Conservation (phyloP, 2,113 vertebrate species). For the Gobio gobio region DNA sequence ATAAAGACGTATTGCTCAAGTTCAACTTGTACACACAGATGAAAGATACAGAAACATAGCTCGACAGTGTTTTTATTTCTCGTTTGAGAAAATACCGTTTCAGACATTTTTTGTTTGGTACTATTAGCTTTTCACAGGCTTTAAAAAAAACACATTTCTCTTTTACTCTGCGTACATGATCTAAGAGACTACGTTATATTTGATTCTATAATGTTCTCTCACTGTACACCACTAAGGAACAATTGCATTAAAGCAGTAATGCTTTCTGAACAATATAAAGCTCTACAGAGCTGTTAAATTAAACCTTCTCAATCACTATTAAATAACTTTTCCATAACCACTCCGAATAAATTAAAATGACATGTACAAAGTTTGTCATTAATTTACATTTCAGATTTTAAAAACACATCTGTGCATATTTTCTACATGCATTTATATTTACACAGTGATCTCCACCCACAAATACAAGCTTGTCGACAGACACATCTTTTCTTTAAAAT, state of each 20-base stretch:
- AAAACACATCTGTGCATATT: slow-evolving; percentile 79
- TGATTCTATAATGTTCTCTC: slow-evolving; percentile 40
- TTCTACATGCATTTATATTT: slow-evolving; percentile 62
- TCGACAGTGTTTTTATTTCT: slow-evolving; percentile 56
- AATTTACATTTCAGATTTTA: slow-evolving; percentile 76
- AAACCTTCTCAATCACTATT: slow-evolving; percentile 70
- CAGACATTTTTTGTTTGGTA: slow-evolving; percentile 49
- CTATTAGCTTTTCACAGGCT: slow-evolving; percentile 50
- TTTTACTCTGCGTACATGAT: slow-evolving; percentile 40
- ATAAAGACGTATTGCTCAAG: background rate
- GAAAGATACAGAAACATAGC: background rate
- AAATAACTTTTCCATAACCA: slow-evolving; percentile 75
- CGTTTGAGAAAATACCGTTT: slow-evolving; percentile 75
- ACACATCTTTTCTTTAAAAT: slow-evolving; percentile 12
- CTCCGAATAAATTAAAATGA: slow-evolving; percentile 80
- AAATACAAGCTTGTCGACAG: slow-evolving; percentile 67
- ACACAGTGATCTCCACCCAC: slow-evolving; percentile 70
- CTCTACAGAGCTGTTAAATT: slow-evolving; percentile 68
- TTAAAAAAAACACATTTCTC: slow-evolving; percentile 38
- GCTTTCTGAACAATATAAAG: slow-evolving; percentile 71
- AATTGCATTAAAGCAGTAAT: slow-evolving; percentile 65
- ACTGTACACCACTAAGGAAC: slow-evolving; percentile 59
- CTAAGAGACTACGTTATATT: slow-evolving; percentile 34
- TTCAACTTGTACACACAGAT: background rate
- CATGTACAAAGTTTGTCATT: slow-evolving; percentile 75